Conservation (phyloP, 2,888 invertebrate species). For the Capitulum mitella region DNA sequence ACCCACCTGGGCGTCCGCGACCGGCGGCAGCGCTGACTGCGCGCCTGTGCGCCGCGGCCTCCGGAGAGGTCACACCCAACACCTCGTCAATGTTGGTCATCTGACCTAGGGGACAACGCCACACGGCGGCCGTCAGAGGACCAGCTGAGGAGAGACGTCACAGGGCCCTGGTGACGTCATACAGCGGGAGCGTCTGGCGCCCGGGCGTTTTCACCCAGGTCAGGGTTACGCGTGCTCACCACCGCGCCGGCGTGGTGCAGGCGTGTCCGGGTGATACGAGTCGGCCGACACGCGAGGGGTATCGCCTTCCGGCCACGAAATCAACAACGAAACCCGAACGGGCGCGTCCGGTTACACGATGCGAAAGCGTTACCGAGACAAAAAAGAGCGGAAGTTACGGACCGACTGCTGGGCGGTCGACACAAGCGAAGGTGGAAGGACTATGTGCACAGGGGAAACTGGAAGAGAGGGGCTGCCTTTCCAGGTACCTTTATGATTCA, state of each 20-base stretch:
- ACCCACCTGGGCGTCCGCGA: background rate
- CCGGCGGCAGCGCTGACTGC: background rate
- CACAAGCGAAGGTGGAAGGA: no score
- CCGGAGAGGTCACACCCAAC: background rate
- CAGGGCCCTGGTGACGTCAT: no score
- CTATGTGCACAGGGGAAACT: background rate
- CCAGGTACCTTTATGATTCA: no score
- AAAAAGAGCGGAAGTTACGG: background rate
- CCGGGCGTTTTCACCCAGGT: no score
- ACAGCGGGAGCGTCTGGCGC: no score
- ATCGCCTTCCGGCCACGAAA: background rate
- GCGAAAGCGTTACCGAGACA: background rate
- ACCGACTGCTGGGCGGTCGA: background rate
- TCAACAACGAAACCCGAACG: background rate
- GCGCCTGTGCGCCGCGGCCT: background rate
- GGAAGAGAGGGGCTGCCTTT: background rate
- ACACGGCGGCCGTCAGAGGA: no score
- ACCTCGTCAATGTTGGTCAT: slow-evolving; percentile 15
- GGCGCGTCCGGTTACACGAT: background rate
- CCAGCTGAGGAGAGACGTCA: no score
- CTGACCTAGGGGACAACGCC: background rate
- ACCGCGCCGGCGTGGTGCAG: no score
- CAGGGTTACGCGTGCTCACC: no score
- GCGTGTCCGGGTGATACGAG: no score
- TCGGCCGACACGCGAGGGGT: background rate